Conservation (phyloP, 2,797 vertebrate genomes). For the Sciurus vulgaris region DNA sequence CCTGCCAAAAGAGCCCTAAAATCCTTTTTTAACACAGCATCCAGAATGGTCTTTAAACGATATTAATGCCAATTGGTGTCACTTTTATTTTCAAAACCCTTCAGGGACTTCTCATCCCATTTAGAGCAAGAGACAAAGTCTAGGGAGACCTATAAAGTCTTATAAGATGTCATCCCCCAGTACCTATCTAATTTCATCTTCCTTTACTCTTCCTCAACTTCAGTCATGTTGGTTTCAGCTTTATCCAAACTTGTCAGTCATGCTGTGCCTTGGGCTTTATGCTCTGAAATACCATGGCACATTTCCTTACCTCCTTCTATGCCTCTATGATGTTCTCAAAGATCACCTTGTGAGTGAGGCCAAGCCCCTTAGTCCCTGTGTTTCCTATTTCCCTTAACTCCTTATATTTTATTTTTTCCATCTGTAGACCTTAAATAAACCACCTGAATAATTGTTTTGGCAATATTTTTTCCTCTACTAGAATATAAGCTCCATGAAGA, state of each 20-base stretch:
- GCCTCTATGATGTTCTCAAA: background rate
- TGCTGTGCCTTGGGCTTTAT: background rate
- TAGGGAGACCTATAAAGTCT: background rate
- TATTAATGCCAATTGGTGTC: background rate
- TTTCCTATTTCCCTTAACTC: background rate
- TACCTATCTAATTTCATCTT: background rate
- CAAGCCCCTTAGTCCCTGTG: background rate
- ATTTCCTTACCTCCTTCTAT: background rate
- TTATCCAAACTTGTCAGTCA: background rate
- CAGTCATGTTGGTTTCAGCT: background rate
- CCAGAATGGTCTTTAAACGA: background rate
- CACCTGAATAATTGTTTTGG: background rate
- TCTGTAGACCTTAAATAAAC: background rate
- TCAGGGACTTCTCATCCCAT: background rate
- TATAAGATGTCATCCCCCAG: background rate
- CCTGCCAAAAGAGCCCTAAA: background rate
- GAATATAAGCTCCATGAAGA: background rate
- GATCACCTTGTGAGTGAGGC: background rate
- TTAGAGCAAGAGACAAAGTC: background rate
- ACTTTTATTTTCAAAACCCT: background rate
- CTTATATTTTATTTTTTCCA: background rate
- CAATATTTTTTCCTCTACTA: background rate
- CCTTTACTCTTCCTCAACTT: background rate
- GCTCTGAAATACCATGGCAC: background rate
- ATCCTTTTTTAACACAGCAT: background rate